These are phyloP conservation scores for Sebastes variabilis DNA, from an alignment of 2,797 vertebrate genomes.

Conservation along the genomic window DNA sequence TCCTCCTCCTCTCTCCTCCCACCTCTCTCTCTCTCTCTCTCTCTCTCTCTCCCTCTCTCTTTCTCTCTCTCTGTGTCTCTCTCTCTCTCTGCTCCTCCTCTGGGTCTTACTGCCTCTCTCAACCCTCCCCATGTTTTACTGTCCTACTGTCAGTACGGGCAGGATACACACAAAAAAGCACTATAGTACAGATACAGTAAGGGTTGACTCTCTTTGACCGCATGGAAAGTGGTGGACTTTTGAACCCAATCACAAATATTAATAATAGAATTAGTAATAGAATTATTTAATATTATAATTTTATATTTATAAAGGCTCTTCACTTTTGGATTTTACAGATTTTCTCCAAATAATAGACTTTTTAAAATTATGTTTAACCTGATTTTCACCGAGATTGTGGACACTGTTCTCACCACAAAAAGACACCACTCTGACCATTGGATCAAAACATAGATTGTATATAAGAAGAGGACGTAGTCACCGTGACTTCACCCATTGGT, in stretches of 20 bases:
- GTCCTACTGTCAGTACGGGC: conserved; percentile 10
- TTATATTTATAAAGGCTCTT: not conserved
- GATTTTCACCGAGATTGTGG: not conserved
- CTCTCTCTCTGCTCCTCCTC: conserved; percentile 59
- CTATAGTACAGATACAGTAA: not conserved
- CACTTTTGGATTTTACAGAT: not conserved
- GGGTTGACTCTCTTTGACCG: not conserved
- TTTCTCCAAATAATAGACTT: not conserved
- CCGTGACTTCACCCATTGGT: too few species aligned
- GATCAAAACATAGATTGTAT: too few species aligned
- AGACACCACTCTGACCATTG: not conserved
- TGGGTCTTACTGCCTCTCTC: conserved; percentile 73
- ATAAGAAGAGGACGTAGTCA: too few species aligned
- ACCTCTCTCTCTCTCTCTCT: conserved; percentile 4
- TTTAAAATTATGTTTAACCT: not conserved
- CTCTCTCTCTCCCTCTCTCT: conserved; percentile 12
- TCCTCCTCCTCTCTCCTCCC: conserved; percentile 47
- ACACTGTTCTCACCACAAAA: not conserved
- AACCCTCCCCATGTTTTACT: conserved; percentile 25
- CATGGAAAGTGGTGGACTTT: not conserved
- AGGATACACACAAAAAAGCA: not conserved
- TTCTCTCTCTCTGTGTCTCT: conserved; percentile 21
- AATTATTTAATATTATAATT: not conserved
- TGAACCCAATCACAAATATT: not conserved
- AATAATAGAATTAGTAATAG: not conserved